Evolutionary conservation across 2,888 invertebrate genomes (phyloP), one percentile per base, ranked within the genome.

Genomic region (Ornithoptera priamus): DNA sequence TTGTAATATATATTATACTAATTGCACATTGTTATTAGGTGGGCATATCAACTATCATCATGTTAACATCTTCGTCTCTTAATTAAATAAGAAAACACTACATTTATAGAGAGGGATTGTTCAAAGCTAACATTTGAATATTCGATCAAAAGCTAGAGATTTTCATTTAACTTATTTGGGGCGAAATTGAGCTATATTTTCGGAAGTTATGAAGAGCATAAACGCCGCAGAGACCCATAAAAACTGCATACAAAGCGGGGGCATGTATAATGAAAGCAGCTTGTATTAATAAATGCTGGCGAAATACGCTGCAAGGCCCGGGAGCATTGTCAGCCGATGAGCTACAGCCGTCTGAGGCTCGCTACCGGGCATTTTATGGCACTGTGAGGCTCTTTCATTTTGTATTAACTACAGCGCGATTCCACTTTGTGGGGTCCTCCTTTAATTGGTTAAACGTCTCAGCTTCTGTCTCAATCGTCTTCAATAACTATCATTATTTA

Each of bases 221-320:
- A 80, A 80, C 79, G 79, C 79, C 74, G 77, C 76, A 73, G 69
- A 71, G 67, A 65, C 62, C 74, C 77, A 74, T 74, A 74, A 75
- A 79, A 86, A 86, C 82, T 83, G 82, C 85, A 86, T 86, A 86
- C 86, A 86, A 87, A 85, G 84, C 77, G 71, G 75, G 71, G 67
- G 77, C 70, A 71, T 69, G 68, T 17, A 78, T 76, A 79, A 78
- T 81, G 82, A 82, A 84, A 82, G 80, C 77, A 81, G 78, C 77
- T 78, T 77, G 81, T 81, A 83, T 85, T 85, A 85, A 85, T 85
- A 83, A 81, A 77, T 80, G 68, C 69, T 65, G 65, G 68, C 80
- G 80, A 73, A 30, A 77, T 72, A 68, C 67, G 65, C 58, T 70
- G 62, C 42, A 22, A 22, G 66, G 74, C 76, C 74, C 77, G 72